A percentile compares a stretch with the other conserved stretches of the same genome.
phyloP scores from a whole-genome alignment of 2,113 vertebrate genomes.

The Mus pahari region DNA sequence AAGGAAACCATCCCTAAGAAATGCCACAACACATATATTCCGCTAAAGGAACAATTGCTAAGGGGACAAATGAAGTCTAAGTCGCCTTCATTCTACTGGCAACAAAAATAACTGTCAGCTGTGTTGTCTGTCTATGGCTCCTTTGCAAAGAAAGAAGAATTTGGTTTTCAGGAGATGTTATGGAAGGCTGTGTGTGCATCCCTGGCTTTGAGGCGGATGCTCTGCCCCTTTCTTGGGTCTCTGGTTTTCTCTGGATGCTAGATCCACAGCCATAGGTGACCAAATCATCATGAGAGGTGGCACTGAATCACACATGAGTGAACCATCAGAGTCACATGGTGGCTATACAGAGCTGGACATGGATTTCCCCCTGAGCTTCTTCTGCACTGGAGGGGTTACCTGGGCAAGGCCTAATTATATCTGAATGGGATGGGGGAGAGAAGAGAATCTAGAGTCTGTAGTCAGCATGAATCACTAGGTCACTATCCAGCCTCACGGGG shows the following conservation, averaged over 20 bases:
- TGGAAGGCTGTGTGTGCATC: accelerated
- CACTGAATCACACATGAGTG: neutral
- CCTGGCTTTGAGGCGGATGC: neutral
- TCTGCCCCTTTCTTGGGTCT: neutral
- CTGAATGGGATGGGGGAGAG: neutral
- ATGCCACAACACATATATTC: neutral
- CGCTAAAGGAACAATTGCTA: neutral
- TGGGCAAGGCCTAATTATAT: neutral
- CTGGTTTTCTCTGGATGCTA: neutral
- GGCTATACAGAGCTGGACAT: slow-evolving; percentile 53
- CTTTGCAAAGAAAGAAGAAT: neutral
- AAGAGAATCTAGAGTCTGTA: neutral
- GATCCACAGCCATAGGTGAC: slow-evolving; percentile 30
- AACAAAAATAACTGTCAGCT: slow-evolving; percentile 65
- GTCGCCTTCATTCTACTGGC: neutral
- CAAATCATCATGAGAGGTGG: neutral
- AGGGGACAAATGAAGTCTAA: neutral
- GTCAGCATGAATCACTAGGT: slow-evolving; percentile 11
- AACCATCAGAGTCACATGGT: neutral
- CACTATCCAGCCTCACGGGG: neutral
- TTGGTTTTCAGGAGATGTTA: slow-evolving; percentile 46
- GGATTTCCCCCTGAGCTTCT: neutral
- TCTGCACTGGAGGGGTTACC: slow-evolving; percentile 60
- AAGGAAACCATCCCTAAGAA: neutral
- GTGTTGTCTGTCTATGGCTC: neutral